Evolutionary conservation across 92 coral and sea anemone genomes (phyloP), one percentile per base, ranked within the genome.

Genomic region (Phenganax marumi): DNA sequence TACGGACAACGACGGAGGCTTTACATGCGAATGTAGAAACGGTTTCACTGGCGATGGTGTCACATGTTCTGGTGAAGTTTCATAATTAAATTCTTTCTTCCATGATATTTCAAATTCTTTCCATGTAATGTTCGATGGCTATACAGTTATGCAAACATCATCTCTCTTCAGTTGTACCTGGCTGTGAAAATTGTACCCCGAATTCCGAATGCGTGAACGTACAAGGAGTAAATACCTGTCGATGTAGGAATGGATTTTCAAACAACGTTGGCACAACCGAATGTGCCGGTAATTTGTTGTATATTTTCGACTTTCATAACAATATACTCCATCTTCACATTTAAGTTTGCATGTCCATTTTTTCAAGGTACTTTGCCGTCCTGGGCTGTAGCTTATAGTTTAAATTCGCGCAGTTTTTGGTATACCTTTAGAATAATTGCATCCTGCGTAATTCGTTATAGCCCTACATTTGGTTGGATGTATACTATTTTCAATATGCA

Each of bases 1-100:
- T 43, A 75, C 76, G 9, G 84, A 87, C 75, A 84, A 84, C 1
- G 68, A 84, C 17, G 90, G 90, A n/a, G 84, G 85, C 13, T 87
- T 77, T 21, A 25, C 61, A 22, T 87, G 90, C 72, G 83, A 80
- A n/a, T 87, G 90, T 61, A 52, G 24, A 8, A 21, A 48, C 26
- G 90, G 90, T 12, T 87, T 63, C 58, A 51, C 19, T 66, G 90
- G 90, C 48, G 73, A 87, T 49, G 65, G 65, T 18, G 21, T 8
- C 7, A 18, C 23, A 0, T 58, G 65, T 23, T 58, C 65, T 16
- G 65, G 65, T 58, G n/a, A 7, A 18, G 21, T 18, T 58, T 58
- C 21, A 58, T 7, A 14, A 7, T 66, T 48, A 19, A 16, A 47
- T 12, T 14, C 4, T 50, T 13, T 62, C 57, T 21, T 68, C 70